phyloP scores from a whole-genome alignment of 2,888 invertebrate species.

The Philereme transversata region DNA sequence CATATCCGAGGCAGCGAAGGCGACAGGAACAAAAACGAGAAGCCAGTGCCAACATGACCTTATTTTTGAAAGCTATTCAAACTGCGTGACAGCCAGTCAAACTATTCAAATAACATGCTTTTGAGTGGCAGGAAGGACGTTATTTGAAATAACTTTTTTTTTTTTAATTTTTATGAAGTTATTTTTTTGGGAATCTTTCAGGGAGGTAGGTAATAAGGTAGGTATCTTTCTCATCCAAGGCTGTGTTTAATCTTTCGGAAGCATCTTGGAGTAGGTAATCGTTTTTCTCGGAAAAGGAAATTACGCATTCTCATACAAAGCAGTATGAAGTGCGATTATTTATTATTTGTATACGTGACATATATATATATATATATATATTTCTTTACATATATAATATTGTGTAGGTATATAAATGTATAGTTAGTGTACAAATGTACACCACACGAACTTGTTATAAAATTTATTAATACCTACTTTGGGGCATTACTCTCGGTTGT shows the following conservation, averaged over 20 bases:
- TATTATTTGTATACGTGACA: neutral
- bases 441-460: too few relatives aligned
- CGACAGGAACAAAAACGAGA: constrained; percentile 25
- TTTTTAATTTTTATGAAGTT: too few relatives aligned
- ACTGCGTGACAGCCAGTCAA: constrained; percentile 23
- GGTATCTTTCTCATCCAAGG: neutral
- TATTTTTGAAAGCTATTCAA: constrained; percentile 28
- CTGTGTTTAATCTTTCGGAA: constrained; percentile 3
- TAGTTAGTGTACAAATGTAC: too few relatives aligned
- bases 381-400: too few relatives aligned
- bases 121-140: constrained; percentile 21
- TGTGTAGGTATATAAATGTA: too few relatives aligned
- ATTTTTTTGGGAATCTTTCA: too few relatives aligned
- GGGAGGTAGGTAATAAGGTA: neutral
- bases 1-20: constrained; percentile 2
- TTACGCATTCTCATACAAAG: neutral
- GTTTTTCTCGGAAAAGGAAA: neutral
- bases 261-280: neutral
- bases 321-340: neutral
- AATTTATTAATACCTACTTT: too few relatives aligned
- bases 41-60: constrained; percentile 20
- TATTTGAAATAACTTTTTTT: too few relatives aligned
- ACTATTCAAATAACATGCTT: constrained; percentile 30
- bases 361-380: too few relatives aligned
- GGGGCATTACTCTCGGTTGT: neutral